Evolutionary conservation across 2,113 vertebrate genomes (phyloP).

Genomic region (Edolisoma coerulescens): DNA sequence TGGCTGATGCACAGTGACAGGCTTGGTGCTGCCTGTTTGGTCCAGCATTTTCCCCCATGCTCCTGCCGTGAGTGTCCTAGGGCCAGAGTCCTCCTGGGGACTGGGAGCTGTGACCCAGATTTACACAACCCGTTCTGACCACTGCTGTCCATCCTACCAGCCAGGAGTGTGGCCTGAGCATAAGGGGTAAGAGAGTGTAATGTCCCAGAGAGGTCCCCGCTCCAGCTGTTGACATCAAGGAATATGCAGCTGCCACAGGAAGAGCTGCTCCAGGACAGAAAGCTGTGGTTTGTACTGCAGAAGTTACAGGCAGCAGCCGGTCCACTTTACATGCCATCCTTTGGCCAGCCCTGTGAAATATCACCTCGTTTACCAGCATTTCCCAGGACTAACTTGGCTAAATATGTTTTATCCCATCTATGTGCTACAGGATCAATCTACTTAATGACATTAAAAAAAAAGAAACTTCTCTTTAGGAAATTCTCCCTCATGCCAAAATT

Average conservation of each 20-base stretch:
- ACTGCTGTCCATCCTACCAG: background rate
- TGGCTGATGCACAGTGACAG: background rate
- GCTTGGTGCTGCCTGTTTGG: background rate
- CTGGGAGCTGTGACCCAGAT: fast-evolving
- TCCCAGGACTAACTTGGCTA: background rate
- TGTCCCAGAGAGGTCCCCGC: background rate
- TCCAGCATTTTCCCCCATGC: background rate
- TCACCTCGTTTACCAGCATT: background rate
- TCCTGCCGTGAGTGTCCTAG: background rate
- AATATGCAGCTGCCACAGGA: background rate
- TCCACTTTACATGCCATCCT: background rate
- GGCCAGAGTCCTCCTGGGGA: background rate
- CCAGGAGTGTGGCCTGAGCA: background rate
- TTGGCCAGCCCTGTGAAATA: background rate
- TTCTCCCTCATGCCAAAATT: background rate
- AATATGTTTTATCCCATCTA: background rate
- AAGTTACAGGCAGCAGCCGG: background rate
- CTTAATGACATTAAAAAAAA: background rate
- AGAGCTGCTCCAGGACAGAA: background rate
- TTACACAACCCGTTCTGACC: background rate
- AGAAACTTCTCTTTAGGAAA: background rate
- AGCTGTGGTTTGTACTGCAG: background rate
- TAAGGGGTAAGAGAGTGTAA: background rate
- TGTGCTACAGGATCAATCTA: background rate
- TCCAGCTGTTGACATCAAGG: background rate